phyloP scores from a whole-genome alignment of 37 sponge, comb jelly and placozoan genomes.

The Corticium candelabrum region DNA sequence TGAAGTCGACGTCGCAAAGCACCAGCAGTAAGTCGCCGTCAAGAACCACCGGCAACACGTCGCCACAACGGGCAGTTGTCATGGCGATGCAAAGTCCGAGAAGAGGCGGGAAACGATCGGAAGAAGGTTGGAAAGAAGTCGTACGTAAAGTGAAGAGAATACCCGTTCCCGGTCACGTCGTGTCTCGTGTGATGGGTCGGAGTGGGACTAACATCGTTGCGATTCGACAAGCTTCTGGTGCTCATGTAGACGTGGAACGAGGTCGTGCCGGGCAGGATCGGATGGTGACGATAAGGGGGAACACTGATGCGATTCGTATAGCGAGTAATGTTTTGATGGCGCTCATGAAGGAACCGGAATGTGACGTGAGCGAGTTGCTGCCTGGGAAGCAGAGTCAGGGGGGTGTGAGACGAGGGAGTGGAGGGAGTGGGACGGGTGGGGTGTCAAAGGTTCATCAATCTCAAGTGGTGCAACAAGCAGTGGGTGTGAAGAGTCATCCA shows the following conservation, averaged over 20 bases:
- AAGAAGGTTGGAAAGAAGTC: slow-evolving; percentile 91
- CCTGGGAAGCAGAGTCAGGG: no score
- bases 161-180: slow-evolving; percentile 26
- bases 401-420: no score
- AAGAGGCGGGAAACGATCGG: slow-evolving; percentile 34
- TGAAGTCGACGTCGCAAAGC: no score
- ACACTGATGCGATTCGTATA: slow-evolving; percentile 37
- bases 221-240: slow-evolving; percentile 45
- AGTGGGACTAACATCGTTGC: slow-evolving; percentile 30
- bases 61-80: no score
- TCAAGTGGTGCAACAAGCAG: no score
- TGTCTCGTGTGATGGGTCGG: slow-evolving; percentile 44
- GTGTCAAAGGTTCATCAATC: no score
- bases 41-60: no score
- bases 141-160: slow-evolving; percentile 56
- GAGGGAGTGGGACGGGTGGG: no score
- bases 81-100: slow-evolving; percentile 56
- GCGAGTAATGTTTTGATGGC: background rate
- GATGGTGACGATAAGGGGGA: slow-evolving; percentile 51
- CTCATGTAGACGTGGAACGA: slow-evolving; percentile 62
- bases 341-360: background rate
- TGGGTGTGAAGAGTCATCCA: no score
- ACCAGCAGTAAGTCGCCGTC: no score
- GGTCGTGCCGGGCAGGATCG: slow-evolving; percentile 28
- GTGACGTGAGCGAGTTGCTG: background rate